phyloP scores from a whole-genome alignment of 1,140 invertebrate genomes.

The Euura lappo region DNA sequence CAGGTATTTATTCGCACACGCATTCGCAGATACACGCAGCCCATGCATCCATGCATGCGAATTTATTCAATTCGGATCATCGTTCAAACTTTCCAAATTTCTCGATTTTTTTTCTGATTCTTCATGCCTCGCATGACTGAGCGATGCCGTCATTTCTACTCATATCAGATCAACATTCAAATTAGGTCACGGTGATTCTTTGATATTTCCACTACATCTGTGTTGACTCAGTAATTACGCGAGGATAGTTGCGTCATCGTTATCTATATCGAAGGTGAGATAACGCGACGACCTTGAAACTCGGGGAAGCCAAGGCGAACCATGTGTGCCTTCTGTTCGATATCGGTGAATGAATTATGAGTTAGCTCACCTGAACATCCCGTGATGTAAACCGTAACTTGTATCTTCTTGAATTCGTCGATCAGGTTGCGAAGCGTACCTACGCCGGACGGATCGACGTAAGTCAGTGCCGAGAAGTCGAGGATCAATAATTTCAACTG shows the following conservation, averaged over 20 bases:
- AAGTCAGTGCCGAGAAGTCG: conserved; percentile 73
- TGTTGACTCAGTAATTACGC: no score
- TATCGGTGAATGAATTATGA: not conserved
- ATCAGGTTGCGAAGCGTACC: conserved; percentile 63
- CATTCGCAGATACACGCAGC: not conserved
- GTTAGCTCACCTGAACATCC: conserved; percentile 66
- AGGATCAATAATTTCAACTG: conserved; percentile 68
- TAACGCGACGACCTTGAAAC: no score
- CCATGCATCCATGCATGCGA: not conserved
- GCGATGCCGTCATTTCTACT: not conserved
- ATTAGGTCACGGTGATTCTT: no score
- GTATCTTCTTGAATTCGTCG: conserved; percentile 62
- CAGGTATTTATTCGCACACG: not conserved
- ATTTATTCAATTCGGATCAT: no score
- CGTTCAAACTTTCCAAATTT: not conserved
- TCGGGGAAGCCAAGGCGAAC: no score
- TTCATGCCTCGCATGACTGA: not conserved
- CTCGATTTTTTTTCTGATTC: not conserved
- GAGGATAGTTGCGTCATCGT: no score
- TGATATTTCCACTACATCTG: no score
- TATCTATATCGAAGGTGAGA: no score
- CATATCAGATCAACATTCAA: no score
- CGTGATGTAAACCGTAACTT: conserved; percentile 65
- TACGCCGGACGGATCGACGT: conserved; percentile 74
- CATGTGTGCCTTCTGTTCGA: no score